These are phyloP conservation scores for Caenorhabditis briggsae DNA, from an alignment of 1,140 invertebrate genomes.

Conservation along the genomic window DNA sequence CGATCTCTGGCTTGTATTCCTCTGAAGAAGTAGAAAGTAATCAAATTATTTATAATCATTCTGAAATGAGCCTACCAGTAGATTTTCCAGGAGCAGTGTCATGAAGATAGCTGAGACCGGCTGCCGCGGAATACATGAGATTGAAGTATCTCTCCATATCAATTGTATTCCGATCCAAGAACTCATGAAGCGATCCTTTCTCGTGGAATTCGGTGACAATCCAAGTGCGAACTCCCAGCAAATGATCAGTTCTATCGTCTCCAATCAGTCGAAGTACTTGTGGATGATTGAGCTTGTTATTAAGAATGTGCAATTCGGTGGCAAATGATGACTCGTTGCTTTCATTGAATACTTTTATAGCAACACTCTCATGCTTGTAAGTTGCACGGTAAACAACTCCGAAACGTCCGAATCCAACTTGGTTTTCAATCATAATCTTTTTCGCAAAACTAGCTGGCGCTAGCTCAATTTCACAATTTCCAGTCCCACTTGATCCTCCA, in stretches of 20 bases:
- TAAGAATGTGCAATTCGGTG: not conserved
- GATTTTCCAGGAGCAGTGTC: not conserved
- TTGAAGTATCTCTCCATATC: not conserved
- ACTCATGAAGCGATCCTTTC: slow-evolving; percentile 13
- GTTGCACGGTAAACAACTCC: not conserved
- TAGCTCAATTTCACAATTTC: not conserved
- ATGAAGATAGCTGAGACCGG: slow-evolving; percentile 1
- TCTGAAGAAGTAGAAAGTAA: not conserved
- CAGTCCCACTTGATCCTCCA: slow-evolving; percentile 6
- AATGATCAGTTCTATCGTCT: not conserved
- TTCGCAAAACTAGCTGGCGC: not conserved
- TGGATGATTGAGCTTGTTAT: not conserved
- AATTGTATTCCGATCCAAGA: not conserved
- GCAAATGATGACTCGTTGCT: not conserved
- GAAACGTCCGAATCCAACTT: not conserved
- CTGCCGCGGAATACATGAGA: not conserved
- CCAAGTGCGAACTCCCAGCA: not conserved
- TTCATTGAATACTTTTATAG: not conserved
- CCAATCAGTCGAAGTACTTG: slow-evolving; percentile 8
- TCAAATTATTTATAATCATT: not conserved
- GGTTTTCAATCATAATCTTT: not conserved
- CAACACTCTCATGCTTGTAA: not conserved
- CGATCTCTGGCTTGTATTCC: not conserved
- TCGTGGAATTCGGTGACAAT: slow-evolving; percentile 2
- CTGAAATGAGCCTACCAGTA: not conserved